phyloP scores from a whole-genome alignment of 2,113 vertebrate species.

The Cephalopholis sonnerati region DNA sequence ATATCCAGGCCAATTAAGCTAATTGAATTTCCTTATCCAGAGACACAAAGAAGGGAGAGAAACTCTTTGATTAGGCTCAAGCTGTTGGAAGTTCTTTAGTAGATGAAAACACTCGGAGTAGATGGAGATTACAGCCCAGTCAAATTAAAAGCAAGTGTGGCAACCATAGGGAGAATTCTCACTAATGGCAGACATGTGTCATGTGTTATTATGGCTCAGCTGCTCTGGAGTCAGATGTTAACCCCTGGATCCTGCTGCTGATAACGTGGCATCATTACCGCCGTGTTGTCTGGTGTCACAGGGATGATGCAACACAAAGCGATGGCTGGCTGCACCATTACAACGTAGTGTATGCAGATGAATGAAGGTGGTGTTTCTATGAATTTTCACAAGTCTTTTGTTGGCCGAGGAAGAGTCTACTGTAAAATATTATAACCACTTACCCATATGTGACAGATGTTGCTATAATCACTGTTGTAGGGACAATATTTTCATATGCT shows the following conservation, averaged over 20 bases:
- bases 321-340: slow-evolving; percentile 4
- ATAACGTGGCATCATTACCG: slow-evolving; percentile 12
- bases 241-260: slow-evolving; percentile 12
- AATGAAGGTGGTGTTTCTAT: slow-evolving; percentile 1
- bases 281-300: slow-evolving; percentile 24
- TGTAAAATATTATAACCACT: background rate
- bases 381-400: too few species aligned
- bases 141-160: slow-evolving; percentile 63
- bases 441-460: background rate
- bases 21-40: slow-evolving; percentile 83
- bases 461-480: background rate
- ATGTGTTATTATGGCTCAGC: slow-evolving; percentile 45
- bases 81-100: slow-evolving; percentile 76
- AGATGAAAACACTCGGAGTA: slow-evolving; percentile 63
- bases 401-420: background rate
- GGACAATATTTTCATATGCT: background rate
- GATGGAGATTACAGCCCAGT: slow-evolving; percentile 65
- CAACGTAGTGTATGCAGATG: background rate
- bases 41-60: slow-evolving; percentile 69
- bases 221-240: slow-evolving; percentile 40
- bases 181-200: slow-evolving; percentile 43
- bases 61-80: slow-evolving; percentile 78
- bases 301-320: slow-evolving; percentile 35
- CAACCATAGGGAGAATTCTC: slow-evolving; percentile 43
- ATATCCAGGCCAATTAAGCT: slow-evolving; percentile 83